These are phyloP conservation scores for Limnothrissa miodon DNA, from an alignment of 2,113 vertebrate genomes.

Conservation along the genomic window DNA sequence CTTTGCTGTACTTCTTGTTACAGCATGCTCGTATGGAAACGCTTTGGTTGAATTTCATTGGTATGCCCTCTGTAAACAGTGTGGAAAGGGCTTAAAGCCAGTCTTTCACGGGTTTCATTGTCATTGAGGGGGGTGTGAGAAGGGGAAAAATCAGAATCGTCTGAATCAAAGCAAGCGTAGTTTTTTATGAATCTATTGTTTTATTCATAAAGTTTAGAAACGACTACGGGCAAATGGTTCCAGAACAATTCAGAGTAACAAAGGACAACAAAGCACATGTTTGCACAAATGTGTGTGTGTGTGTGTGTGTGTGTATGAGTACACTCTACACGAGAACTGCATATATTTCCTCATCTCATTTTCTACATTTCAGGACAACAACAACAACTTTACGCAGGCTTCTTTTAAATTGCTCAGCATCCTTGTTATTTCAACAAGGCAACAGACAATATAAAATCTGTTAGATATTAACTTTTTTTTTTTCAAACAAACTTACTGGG, in stretches of 20 bases:
- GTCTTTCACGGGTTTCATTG: not conserved
- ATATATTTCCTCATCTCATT: not conserved
- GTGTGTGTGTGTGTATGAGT: no score
- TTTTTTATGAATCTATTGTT: not conserved
- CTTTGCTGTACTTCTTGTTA: not conserved
- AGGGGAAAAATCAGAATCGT: not conserved
- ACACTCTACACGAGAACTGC: not conserved
- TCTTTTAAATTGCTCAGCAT: not conserved
- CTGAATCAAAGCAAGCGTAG: not conserved
- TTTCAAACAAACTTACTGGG: not conserved
- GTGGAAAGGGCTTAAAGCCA: not conserved
- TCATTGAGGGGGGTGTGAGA: not conserved
- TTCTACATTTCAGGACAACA: not conserved
- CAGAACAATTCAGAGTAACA: not conserved
- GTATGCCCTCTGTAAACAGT: not conserved
- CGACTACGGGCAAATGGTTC: not conserved
- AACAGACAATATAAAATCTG: not conserved
- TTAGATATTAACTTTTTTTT: not conserved
- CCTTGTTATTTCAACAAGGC: not conserved
- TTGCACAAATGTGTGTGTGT: not conserved
- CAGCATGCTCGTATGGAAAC: not conserved
- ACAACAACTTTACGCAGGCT: not conserved
- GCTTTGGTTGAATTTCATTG: not conserved
- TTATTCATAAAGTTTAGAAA: not conserved
- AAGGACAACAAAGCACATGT: not conserved